Base-by-base conservation (phyloP, 2,797 vertebrate species). In the Chloroceryle inda region DNA sequence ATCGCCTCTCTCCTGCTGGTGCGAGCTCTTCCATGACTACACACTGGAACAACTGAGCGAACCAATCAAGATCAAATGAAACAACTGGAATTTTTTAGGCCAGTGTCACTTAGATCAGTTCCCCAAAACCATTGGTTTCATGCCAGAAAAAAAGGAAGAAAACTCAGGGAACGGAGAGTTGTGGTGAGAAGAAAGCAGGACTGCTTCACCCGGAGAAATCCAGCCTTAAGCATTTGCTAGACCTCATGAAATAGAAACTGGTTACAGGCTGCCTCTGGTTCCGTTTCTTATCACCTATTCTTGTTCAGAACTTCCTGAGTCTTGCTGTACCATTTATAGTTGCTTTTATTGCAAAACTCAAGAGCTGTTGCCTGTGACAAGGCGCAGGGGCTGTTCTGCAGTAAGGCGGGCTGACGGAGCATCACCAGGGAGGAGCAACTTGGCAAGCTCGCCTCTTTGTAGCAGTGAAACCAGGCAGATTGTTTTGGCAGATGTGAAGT, bases 331-430 rank as follows among this genome's bases (percentile, higher is more conserved):
- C 71, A 40, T 58, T 87, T 69, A 29, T 8, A 80, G 78, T 1
- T 64, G 53, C 38, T 71, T 21, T 56, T 37, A 8, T 3, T 59
- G 77, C 72, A 86, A 44, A 90, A 85, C 7, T 9, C 2, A 0
- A 23, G 53, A 2, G 3, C 56, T 35, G 0, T 0, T 52, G 62
- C 18, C 92, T 56, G 67, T 0, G 0, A 45, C 21, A 8, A 37
- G 77, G 27, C 2, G 13, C 5, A 2, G 2, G 7, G 45, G 22
- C 8, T 0, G 0, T 22, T 22, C 47, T 2, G 24, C 18, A 12
- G 52, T 0, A 6, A 40, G 40, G 61, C 50, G 0, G 2, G 47
- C 67, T 61, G 77, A 24, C 0, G 0, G 35, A 58, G 69, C 52
- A 11, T 3, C 0, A 0, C 55, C 62, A 12, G 11, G 10, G 73